A percentile compares a stretch with the other conserved stretches of the same genome.
phyloP scores from a whole-genome alignment of 2,113 vertebrate genomes.

The Corythornis vintsioides region DNA sequence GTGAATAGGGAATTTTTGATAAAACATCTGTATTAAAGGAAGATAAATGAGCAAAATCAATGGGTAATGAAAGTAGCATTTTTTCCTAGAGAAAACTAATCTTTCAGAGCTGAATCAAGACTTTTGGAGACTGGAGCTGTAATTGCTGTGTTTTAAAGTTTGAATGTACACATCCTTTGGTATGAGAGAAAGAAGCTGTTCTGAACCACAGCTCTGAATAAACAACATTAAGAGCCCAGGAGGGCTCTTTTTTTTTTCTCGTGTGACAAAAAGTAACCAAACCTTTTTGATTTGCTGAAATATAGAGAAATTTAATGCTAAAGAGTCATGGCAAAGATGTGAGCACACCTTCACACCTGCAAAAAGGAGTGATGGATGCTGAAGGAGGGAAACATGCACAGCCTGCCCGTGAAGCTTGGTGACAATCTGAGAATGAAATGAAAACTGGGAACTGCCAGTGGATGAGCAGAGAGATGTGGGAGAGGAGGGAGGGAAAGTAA shows the following conservation, averaged over 20 bases:
- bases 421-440: not conserved
- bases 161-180: not conserved
- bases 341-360: not conserved
- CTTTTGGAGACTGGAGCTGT: not conserved
- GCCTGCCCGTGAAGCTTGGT: not conserved
- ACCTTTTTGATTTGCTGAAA: not conserved
- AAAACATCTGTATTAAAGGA: not conserved
- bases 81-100: not conserved
- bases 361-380: not conserved
- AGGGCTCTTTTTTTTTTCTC: not conserved
- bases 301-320: not conserved
- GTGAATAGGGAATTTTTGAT: not conserved
- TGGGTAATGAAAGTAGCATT: not conserved
- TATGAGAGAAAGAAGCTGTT: not conserved
- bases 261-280: not conserved
- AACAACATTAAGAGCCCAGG: not conserved
- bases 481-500: not conserved
- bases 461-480: not conserved
- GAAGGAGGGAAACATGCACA: not conserved
- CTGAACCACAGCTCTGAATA: not conserved
- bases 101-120: not conserved
- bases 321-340: not conserved
- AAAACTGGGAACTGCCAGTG: not conserved
- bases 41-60: not conserved
- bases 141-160: not conserved